A percentile compares a stretch with the other conserved stretches of the same genome.
These are phyloP conservation scores for Teleogryllus oceanicus DNA, from an alignment of 2,888 invertebrate genomes.

Conservation along the genomic window DNA sequence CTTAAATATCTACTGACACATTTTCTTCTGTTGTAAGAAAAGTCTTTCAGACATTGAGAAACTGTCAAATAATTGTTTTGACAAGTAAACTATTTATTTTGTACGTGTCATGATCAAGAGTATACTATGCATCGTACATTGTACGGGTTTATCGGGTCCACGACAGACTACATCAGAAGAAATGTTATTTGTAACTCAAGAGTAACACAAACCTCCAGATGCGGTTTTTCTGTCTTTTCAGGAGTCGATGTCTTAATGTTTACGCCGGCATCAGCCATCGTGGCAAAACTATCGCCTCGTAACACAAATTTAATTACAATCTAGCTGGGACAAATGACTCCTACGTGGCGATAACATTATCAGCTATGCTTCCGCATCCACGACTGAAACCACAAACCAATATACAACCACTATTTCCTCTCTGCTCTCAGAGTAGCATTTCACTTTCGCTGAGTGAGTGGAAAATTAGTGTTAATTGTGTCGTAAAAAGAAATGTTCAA, in stretches of 20 bases:
- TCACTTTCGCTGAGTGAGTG: neutral
- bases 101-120: no score
- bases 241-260: slow-evolving; percentile 31
- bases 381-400: slow-evolving; percentile 21
- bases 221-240: slow-evolving; percentile 29
- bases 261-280: slow-evolving; percentile 39
- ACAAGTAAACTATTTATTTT: no score
- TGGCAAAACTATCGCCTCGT: slow-evolving; percentile 33
- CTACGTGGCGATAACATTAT: slow-evolving; percentile 20
- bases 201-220: slow-evolving; percentile 30
- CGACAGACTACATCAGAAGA: no score
- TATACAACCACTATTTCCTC: neutral
- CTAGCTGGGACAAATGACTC: slow-evolving; percentile 18
- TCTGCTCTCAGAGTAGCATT: neutral
- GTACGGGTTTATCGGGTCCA: no score
- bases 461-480: no score
- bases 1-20: no score
- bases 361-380: neutral
- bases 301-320: slow-evolving; percentile 12
- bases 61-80: no score
- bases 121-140: no score
- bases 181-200: neutral
- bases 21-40: no score
- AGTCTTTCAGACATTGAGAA: no score
- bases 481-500: neutral